Conservation (phyloP, 2,113 vertebrate genomes). For the Pitta sordida region DNA sequence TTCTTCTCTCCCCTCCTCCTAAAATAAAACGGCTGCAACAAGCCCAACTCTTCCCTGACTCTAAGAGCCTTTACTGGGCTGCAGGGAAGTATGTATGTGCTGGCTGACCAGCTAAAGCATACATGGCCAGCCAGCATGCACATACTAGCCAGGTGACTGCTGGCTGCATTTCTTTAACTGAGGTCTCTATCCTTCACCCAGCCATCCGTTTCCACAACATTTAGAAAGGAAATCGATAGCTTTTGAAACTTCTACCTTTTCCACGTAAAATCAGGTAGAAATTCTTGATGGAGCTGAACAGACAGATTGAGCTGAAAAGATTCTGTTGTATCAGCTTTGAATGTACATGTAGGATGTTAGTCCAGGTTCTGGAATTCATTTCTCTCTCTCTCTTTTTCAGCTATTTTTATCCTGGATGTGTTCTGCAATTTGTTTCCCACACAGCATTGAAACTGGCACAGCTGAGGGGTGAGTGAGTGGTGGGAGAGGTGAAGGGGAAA, state of each 20-base stretch:
- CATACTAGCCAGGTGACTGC: not conserved
- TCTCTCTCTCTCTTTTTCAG: slow-evolving; percentile 16
- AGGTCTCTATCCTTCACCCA: not conserved
- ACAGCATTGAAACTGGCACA: not conserved
- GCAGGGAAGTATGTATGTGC: not conserved
- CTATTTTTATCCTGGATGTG: slow-evolving; percentile 51
- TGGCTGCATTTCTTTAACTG: not conserved
- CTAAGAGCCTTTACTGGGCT: not conserved
- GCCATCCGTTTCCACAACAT: not conserved
- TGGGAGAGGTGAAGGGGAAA: not conserved
- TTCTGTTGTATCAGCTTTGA: not conserved
- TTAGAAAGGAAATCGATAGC: not conserved
- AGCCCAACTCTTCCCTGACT: not conserved
- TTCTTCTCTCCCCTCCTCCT: not conserved
- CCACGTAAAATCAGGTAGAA: not conserved
- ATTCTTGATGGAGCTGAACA: not conserved
- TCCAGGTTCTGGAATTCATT: slow-evolving; percentile 36
- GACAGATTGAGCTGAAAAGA: not conserved
- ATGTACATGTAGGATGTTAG: not conserved
- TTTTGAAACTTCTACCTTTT: not conserved
- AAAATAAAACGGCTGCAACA: not conserved
- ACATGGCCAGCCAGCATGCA: not conserved
- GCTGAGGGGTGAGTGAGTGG: not conserved
- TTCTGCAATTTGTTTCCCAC: slow-evolving; percentile 24
- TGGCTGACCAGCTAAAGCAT: not conserved